phyloP scores from a whole-genome alignment of 1,140 invertebrate species.

The Zaprionus capensis region DNA sequence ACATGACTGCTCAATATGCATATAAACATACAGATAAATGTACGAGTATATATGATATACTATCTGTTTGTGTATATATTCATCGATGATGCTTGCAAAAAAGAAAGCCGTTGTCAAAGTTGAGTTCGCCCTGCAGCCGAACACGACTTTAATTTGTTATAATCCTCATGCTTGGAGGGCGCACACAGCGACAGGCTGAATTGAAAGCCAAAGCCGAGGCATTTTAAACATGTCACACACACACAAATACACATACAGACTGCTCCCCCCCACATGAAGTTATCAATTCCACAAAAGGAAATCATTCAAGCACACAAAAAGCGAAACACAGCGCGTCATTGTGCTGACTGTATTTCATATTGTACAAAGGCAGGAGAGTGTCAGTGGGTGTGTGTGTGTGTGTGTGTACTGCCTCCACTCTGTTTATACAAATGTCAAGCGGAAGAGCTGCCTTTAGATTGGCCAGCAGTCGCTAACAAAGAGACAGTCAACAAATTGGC shows the following conservation, averaged over 20 bases:
- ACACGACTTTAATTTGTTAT: constrained; percentile 75
- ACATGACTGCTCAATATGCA: constrained; percentile 59
- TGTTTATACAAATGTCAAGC: constrained; percentile 70
- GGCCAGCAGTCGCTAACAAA: constrained; percentile 19
- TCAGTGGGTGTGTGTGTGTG: not conserved
- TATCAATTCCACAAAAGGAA: constrained; percentile 75
- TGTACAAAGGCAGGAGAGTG: not conserved
- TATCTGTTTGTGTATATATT: not conserved
- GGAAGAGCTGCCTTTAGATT: constrained; percentile 42
- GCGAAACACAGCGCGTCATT: constrained; percentile 52
- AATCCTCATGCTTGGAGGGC: constrained; percentile 40
- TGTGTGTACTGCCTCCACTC: not conserved
- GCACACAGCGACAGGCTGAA: constrained; percentile 15
- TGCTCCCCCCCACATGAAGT: constrained; percentile 35
- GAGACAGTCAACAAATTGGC: constrained; percentile 63
- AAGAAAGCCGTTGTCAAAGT: constrained; percentile 43
- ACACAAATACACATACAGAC: constrained; percentile 19
- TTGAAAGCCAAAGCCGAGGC: constrained; percentile 39
- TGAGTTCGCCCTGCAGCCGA: constrained; percentile 39
- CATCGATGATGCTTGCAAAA: constrained; percentile 23
- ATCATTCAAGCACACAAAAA: constrained; percentile 72
- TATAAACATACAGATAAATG: constrained; percentile 19
- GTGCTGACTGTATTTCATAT: constrained; percentile 57
- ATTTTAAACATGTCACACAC: constrained; percentile 54
- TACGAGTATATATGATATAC: not conserved